Percentiles rank a stretch among this genome's conserved stretches.
Evolutionary conservation across 2,113 vertebrate species (phyloP).

Genomic region (Dasyurus viverrinus): DNA sequence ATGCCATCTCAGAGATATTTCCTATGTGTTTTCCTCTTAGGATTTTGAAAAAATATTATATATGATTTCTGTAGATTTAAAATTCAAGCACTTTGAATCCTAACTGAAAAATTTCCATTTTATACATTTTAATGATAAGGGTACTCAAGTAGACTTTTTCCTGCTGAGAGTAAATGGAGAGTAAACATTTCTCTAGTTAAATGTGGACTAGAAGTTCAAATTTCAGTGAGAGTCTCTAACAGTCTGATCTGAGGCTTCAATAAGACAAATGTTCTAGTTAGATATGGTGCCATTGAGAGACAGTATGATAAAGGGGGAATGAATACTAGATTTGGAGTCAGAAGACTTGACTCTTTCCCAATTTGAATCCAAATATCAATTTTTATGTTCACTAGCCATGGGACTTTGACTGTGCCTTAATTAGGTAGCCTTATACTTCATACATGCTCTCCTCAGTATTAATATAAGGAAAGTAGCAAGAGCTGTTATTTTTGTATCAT

Average conservation of each 20-base stretch:
- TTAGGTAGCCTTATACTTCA: too few relatives aligned
- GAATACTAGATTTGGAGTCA: not conserved
- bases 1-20: not conserved
- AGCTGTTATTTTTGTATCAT: too few relatives aligned
- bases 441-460: too few relatives aligned
- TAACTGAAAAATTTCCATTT: not conserved
- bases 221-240: not conserved
- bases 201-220: not conserved
- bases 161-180: too few relatives aligned
- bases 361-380: not conserved
- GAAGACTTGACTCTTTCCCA: not conserved
- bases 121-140: not conserved
- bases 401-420: too few relatives aligned
- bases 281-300: not conserved
- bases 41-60: not conserved
- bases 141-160: not conserved
- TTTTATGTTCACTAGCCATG: not conserved
- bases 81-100: not conserved
- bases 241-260: not conserved
- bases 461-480: too few relatives aligned
- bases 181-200: not conserved
- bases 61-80: not conserved
- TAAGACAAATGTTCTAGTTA: not conserved
- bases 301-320: not conserved
- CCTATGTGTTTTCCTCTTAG: not conserved